Evolutionary conservation across 1,140 invertebrate species (phyloP).

Genomic region (Lepidurus couesii): DNA sequence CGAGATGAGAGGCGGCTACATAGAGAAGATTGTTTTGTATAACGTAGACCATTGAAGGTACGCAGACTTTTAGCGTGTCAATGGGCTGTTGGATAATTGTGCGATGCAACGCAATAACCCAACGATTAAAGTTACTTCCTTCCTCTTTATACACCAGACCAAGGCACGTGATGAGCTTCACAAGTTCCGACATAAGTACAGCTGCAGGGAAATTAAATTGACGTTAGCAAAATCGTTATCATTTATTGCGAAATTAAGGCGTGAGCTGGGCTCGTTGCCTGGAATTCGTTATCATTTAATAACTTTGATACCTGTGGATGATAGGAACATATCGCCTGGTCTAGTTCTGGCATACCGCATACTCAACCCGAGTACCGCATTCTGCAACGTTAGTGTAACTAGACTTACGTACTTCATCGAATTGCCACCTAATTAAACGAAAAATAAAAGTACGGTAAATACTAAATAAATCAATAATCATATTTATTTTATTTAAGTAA

Average conservation of each 20-base stretch:
- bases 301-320: slow-evolving; percentile 67
- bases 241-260: no score
- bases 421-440: slow-evolving; percentile 25
- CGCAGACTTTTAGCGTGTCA: slow-evolving; percentile 88
- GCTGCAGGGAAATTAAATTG: slow-evolving; percentile 54
- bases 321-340: slow-evolving; percentile 80
- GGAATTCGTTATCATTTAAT: not conserved
- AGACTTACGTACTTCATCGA: slow-evolving; percentile 79
- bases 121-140: slow-evolving; percentile 48
- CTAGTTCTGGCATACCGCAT: slow-evolving; percentile 90
- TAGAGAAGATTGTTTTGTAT: slow-evolving; percentile 97
- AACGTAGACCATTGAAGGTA: slow-evolving; percentile 91
- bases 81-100: slow-evolving; percentile 73
- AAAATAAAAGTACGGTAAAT: not conserved
- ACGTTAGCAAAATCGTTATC: not conserved
- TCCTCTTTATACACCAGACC: slow-evolving; percentile 70
- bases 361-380: slow-evolving; percentile 85
- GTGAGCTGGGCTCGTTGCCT: no score
- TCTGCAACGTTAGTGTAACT: slow-evolving; percentile 84
- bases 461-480: not conserved
- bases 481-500: no score
- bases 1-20: slow-evolving; percentile 92
- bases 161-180: slow-evolving; percentile 84
- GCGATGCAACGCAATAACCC: slow-evolving; percentile 53
- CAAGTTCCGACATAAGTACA: slow-evolving; percentile 90